Base-by-base conservation (phyloP, 2,113 vertebrate species). In the Telmatochromis sp. region DNA sequence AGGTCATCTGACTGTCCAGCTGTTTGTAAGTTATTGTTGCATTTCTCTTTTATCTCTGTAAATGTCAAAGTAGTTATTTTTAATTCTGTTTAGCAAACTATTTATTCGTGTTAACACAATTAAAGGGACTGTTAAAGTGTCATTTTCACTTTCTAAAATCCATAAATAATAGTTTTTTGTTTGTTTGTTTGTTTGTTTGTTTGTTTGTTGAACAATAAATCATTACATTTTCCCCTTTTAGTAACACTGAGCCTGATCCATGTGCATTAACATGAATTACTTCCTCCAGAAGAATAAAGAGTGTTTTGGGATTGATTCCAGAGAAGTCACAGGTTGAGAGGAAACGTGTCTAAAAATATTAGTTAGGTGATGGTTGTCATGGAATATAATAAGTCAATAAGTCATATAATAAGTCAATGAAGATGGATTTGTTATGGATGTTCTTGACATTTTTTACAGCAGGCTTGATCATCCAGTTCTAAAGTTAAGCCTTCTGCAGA, bases 201-300 rank as follows among this genome's bases (percentile, higher is more conserved):
- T 31, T 60, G 23, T 57, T 23, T 21, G 3, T 26, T n/a, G 33
- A 68, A 68, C 63, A 40, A 13, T 68, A 68, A 68, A 68, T 68
- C 19, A 40, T 40, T 13, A 0, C 19, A 37, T 68, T 37, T 21
- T 13, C 33, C 63, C 19, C 0, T 4, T 68, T 40, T 1, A 40
- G 33, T 68, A 68, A 68, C 10, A 68, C 65, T 70, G 65, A 42
- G 11, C n/a, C 65, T 42, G 65, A 70, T 40, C 65, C 7, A 21
- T 40, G 12, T 5, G 7, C 10, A 23, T 42, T 70, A 70, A 70
- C n/a, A 23, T 70, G 35, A 70, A 70, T 42, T 70, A 40, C n/a
- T 70, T 70, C 65, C 35, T 40, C 35, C 2, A 23, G 35, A 70
- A 70, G 35, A 42, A 42, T 6, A 70, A 70, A 70, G 4, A 37